These are phyloP conservation scores for Drosophila bipectinata DNA, from an alignment of 1,140 invertebrate species.

Conservation along the genomic window DNA sequence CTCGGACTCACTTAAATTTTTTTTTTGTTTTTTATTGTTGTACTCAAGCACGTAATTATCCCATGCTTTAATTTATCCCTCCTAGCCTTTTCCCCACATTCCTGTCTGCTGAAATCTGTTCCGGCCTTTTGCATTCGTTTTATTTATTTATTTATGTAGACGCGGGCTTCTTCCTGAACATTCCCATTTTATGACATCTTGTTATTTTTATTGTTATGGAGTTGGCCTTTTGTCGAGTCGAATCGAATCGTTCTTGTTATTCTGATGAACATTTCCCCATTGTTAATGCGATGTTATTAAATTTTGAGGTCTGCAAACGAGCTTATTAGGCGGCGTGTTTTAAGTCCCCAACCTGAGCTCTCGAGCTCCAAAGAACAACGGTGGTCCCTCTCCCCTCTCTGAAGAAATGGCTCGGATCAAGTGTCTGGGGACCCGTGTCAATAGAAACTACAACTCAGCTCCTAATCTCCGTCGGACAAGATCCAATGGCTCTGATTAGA, in stretches of 20 bases:
- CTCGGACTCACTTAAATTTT: slow-evolving; percentile 66
- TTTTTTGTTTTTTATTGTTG: slow-evolving; percentile 43
- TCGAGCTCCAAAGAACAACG: slow-evolving; percentile 40
- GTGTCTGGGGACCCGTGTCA: slow-evolving; percentile 71
- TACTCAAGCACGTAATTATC: slow-evolving; percentile 78
- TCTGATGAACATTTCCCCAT: slow-evolving; percentile 40
- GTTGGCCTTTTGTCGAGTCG: slow-evolving; percentile 59
- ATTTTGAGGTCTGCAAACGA: slow-evolving; percentile 61
- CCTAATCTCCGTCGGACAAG: slow-evolving; percentile 66
- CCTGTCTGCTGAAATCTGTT: slow-evolving; percentile 2
- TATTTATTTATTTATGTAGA: slow-evolving; percentile 44
- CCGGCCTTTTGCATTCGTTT: slow-evolving; percentile 27
- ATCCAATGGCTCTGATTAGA: slow-evolving; percentile 63
- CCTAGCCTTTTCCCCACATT: neutral
- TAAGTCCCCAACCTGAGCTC: neutral
- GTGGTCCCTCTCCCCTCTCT: neutral
- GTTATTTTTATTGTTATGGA: slow-evolving; percentile 81
- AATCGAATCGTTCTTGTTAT: slow-evolving; percentile 9
- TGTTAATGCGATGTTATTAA: slow-evolving; percentile 65
- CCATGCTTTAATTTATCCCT: slow-evolving; percentile 52
- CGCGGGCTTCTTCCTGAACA: slow-evolving; percentile 25
- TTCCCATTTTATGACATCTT: slow-evolving; percentile 74
- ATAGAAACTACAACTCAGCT: slow-evolving; percentile 22
- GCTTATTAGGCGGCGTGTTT: slow-evolving; percentile 68
- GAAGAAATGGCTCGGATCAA: slow-evolving; percentile 36